Evolutionary conservation across 1,140 invertebrate species (phyloP).

Genomic region (Lutraria rhynchaena): DNA sequence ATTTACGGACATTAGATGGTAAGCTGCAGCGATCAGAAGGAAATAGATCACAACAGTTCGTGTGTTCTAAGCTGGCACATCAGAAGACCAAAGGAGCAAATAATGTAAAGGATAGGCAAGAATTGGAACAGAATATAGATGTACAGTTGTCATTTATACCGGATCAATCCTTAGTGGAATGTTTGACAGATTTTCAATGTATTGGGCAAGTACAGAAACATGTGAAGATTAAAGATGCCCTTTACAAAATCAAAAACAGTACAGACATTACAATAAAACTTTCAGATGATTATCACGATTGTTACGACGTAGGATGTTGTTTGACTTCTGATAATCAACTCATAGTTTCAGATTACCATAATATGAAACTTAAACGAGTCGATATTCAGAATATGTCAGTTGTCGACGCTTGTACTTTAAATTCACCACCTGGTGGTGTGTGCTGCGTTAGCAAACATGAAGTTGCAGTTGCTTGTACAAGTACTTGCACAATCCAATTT

Average conservation of each 20-base stretch:
- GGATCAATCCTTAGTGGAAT: background rate
- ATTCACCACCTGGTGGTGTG: background rate
- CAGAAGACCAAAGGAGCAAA: background rate
- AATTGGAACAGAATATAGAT: background rate
- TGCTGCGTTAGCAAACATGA: too few species aligned
- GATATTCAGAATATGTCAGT: background rate
- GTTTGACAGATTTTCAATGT: background rate
- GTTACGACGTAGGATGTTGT: background rate
- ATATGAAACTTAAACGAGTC: background rate
- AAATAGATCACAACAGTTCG: constrained; percentile 11
- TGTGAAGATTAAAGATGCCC: background rate
- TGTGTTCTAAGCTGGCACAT: background rate
- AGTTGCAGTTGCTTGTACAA: background rate
- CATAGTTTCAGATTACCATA: background rate
- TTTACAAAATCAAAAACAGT: background rate
- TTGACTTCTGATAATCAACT: background rate
- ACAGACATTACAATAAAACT: background rate
- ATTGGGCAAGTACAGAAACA: background rate
- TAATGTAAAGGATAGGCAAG: background rate
- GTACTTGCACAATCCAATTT: background rate
- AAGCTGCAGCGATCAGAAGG: background rate
- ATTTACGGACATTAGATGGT: background rate
- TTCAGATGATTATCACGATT: background rate
- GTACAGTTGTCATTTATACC: background rate
- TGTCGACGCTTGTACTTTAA: background rate